Conservation (phyloP, 2,113 vertebrate species). For the Colinus virginianus region DNA sequence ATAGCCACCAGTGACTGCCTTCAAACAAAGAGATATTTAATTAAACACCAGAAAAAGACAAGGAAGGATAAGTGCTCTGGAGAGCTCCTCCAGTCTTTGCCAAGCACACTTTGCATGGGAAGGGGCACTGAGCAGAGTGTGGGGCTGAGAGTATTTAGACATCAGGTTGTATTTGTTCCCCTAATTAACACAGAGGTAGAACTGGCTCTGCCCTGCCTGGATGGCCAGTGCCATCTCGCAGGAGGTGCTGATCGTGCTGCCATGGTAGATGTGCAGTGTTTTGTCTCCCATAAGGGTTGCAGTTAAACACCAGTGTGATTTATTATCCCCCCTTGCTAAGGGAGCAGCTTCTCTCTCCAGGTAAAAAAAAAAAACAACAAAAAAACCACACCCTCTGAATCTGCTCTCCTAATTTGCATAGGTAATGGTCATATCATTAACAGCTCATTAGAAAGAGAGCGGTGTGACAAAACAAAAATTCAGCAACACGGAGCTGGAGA, state of each 20-base stretch:
- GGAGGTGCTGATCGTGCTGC: background rate
- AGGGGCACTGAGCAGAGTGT: background rate
- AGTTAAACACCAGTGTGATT: constrained; percentile 52
- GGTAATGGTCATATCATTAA: constrained; percentile 71
- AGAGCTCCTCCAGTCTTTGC: background rate
- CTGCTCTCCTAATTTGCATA: constrained; percentile 65
- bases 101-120: background rate
- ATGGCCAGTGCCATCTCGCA: rapidly evolving
- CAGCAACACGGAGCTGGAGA: background rate
- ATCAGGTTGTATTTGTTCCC: background rate
- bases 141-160: background rate
- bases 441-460: constrained; percentile 69
- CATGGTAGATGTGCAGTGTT: background rate
- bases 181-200: background rate
- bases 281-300: background rate
- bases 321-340: constrained; percentile 1
- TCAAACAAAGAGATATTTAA: constrained; percentile 72
- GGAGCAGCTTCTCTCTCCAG: constrained; percentile 6
- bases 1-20: constrained; percentile 57
- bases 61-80: constrained; percentile 15
- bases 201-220: background rate
- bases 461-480: constrained; percentile 17
- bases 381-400: background rate
- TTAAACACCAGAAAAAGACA: constrained; percentile 39
- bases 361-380: background rate